phyloP scores from a whole-genome alignment of 1,140 invertebrate species.

The Cherax quadricarinatus region DNA sequence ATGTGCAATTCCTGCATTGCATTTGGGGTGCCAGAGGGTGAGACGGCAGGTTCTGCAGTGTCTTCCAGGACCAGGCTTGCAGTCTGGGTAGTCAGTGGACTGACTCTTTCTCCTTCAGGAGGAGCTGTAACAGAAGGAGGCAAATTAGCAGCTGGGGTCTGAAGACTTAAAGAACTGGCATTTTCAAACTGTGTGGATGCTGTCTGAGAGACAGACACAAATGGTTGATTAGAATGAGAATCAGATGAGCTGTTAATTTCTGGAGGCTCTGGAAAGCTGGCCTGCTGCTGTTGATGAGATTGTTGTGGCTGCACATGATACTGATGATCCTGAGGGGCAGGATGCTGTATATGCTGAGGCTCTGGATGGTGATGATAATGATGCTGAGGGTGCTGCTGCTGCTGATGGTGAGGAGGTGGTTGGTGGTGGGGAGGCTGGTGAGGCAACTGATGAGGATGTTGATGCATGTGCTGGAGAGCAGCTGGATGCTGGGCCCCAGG shows the following conservation, averaged over 20 bases:
- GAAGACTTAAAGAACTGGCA: slow-evolving; percentile 18
- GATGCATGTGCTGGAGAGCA: slow-evolving; percentile 56
- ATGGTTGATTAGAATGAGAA: slow-evolving; percentile 35
- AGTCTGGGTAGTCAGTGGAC: slow-evolving; percentile 51
- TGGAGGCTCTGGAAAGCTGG: slow-evolving; percentile 35
- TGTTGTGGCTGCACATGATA: slow-evolving; percentile 31
- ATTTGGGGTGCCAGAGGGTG: slow-evolving; percentile 14
- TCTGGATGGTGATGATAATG: slow-evolving; percentile 36
- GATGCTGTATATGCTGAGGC: slow-evolving; percentile 22
- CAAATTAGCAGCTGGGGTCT: slow-evolving; percentile 30
- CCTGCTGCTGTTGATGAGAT: slow-evolving; percentile 32
- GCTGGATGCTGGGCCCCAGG: slow-evolving; percentile 38
- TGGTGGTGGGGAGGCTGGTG: slow-evolving; percentile 20
- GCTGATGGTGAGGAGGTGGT: slow-evolving; percentile 33
- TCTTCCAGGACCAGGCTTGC: slow-evolving; percentile 49
- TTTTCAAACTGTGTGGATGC: slow-evolving; percentile 45
- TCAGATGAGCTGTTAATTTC: slow-evolving; percentile 31
- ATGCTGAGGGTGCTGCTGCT: slow-evolving; percentile 33
- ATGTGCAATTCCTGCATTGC: background rate
- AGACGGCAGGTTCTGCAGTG: slow-evolving; percentile 7
- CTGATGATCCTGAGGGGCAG: slow-evolving; percentile 30
- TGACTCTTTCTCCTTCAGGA: slow-evolving; percentile 49
- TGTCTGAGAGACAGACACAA: slow-evolving; percentile 47
- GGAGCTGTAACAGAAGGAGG: slow-evolving; percentile 50
- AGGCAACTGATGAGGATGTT: slow-evolving; percentile 35